Evolutionary conservation across 2,888 invertebrate genomes (phyloP), one percentile per base, ranked within the genome.

Genomic region (Mesorhabditis belari): DNA sequence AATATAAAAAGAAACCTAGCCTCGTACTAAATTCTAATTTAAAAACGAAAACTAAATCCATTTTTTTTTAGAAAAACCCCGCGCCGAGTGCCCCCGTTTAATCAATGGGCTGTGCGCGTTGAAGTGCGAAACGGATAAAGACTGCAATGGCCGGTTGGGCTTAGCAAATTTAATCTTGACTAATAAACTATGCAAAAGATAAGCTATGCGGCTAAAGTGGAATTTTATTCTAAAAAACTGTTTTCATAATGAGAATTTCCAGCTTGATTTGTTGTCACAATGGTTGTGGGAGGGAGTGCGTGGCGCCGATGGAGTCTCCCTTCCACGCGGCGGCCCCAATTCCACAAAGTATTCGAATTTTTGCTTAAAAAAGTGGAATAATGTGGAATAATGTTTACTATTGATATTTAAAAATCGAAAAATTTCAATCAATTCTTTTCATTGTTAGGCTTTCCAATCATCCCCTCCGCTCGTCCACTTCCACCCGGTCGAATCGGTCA

Each of bases 241-340:
- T 2, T 35, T 35, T 35, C n/a, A 1, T 17, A 35, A 35, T n/a
- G 44, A 35, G 12, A 19, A n/a, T 50, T 50, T 50, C 9, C 21
- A 50, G 70, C 3, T 59, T 74, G 57, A 73, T 75, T 27, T 77
- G 77, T 55, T 77, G 77, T 54, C 62, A 63, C 27, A 77, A 76
- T 59, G 77, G 77, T 23, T 77, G 77, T 61, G 77, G 77, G 1
- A 49, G 63, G n/a, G 75, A 76, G 61, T 77, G 77, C 57, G 74
- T 76, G 3, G 65, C 64, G 25, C 73, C 74, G 9, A 65, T 76
- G 17, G 57, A 66, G 2, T 60, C 65, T 27, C 69, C 70, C 29
- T 67, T 73, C 5, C 69, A 75, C 35, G 63, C 56, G 28, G 58
- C 66, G 5, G 61, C 49, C 53, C 60, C 65, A 17, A 25, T 70